Evolutionary conservation across 2,888 invertebrate species (phyloP), one percentile per base, ranked within the genome.

Genomic region (Ptychoptera albimana): DNA sequence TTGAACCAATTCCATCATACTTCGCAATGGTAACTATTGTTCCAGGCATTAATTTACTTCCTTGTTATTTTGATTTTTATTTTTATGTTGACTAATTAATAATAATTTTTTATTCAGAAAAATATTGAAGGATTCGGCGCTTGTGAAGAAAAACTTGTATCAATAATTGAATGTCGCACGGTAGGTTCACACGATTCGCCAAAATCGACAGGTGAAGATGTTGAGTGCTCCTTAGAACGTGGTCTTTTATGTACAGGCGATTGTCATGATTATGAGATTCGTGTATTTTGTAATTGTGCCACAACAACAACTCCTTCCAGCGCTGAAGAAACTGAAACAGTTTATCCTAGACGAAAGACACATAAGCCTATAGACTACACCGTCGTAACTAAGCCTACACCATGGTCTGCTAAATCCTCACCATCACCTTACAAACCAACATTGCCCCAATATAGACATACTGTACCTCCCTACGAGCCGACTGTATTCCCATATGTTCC

Each of bases 231-330:
- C 51, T 58, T 85, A 46, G 76, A 82, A 51, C 68, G 70, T 11
- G 89, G 89, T 0, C 66, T 89, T 0, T 61, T 75, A 6, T 89
- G 89, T 57, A 64, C 61, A 37, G 74, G 74, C 44, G 55, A 59
- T 10, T 91, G 91, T 53, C 72, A 77, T 2, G 88, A 91, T 67
- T 89, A 88, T 57, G 88, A 91, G 64, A 77, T 89, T 41, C 71
- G 82, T 30, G 79, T 87, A 2, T 69, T 74, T 36, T 89, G 89
- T 57, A 61, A 69, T 44, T 83, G 82, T 57, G 64, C 12, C 6
- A 23, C 16, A 15, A 14, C 10, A 2, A 32, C 13, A 15, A 39
- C 36, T 34, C 11, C 39, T 6, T 8, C 13, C 23, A 11, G 34
- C 13, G 10, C 30, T 8, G 30, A 8, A 30, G 7, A 8, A 8